Percentiles rank a stretch among this genome's conserved stretches.
Conservation (phyloP, 1,140 invertebrate genomes). For the Ceratina calcarata region DNA sequence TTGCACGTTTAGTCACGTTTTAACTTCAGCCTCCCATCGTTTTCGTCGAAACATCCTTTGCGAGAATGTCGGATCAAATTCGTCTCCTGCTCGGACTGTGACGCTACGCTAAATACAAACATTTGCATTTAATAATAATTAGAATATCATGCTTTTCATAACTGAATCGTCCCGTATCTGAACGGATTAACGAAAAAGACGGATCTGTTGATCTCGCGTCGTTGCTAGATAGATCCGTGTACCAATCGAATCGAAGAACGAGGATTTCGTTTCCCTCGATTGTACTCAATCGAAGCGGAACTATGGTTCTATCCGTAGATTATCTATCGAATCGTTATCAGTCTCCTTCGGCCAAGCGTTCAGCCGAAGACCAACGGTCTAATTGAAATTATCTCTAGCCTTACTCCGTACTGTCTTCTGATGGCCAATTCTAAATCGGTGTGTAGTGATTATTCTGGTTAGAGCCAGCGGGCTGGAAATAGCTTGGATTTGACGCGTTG, state of each 20-base stretch:
- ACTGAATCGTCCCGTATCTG: no score
- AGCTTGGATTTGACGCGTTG: not conserved
- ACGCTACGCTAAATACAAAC: no score
- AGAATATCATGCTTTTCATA: no score
- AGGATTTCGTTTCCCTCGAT: not conserved
- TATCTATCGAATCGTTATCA: conserved; percentile 16
- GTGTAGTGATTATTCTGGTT: conserved; percentile 49
- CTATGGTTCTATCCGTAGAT: conserved; percentile 27
- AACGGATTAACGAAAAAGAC: not conserved
- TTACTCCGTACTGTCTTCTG: conserved; percentile 21
- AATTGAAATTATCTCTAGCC: conserved; percentile 37
- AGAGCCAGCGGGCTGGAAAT: conserved; percentile 10
- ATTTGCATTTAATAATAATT: no score
- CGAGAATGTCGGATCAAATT: not conserved
- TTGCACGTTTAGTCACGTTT: no score
- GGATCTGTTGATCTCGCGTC: not conserved
- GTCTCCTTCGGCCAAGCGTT: not conserved
- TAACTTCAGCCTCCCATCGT: no score
- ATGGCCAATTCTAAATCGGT: conserved; percentile 63
- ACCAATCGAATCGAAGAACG: conserved; percentile 2
- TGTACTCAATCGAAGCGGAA: conserved; percentile 1
- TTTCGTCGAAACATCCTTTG: not conserved
- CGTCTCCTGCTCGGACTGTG: not conserved
- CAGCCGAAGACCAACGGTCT: not conserved
- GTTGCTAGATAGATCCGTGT: not conserved